phyloP scores from a whole-genome alignment of 2,113 vertebrate species.

The Abramis brama region DNA sequence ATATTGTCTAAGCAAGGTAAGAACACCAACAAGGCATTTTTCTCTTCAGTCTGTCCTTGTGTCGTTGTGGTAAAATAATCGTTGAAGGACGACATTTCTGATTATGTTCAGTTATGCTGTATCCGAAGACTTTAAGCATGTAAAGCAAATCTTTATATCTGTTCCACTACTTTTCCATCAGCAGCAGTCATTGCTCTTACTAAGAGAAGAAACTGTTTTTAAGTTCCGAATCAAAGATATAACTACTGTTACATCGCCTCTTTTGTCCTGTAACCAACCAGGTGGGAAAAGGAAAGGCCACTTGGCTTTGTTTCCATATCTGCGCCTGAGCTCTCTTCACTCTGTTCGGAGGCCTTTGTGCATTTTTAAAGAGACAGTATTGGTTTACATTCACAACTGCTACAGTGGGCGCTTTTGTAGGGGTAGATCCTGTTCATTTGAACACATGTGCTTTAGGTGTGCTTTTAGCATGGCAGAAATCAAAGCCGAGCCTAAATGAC shows the following conservation, averaged over 20 bases:
- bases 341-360: constrained; percentile 62
- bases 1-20: constrained; percentile 26
- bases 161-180: constrained; percentile 14
- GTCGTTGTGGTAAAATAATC: constrained; percentile 40
- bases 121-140: constrained; percentile 41
- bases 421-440: constrained; percentile 61
- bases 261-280: constrained; percentile 4
- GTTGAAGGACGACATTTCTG: constrained; percentile 25
- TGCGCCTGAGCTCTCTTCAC: constrained; percentile 17
- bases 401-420: constrained; percentile 55
- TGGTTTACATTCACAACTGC: constrained; percentile 61
- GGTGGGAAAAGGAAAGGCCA: not conserved
- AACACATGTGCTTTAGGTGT: constrained; percentile 64
- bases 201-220: not conserved
- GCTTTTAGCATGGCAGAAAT: constrained; percentile 77
- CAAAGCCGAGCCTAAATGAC: constrained; percentile 68
- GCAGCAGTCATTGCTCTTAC: not conserved
- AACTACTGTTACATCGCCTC: not conserved
- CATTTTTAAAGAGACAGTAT: constrained; percentile 68
- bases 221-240: not conserved
- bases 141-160: not conserved
- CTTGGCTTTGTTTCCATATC: constrained; percentile 37
- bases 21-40: not conserved
- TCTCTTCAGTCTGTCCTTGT: constrained; percentile 3
- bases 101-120: constrained; percentile 38